Conservation (phyloP, 2,888 invertebrate genomes). For the Junonia oenone region DNA sequence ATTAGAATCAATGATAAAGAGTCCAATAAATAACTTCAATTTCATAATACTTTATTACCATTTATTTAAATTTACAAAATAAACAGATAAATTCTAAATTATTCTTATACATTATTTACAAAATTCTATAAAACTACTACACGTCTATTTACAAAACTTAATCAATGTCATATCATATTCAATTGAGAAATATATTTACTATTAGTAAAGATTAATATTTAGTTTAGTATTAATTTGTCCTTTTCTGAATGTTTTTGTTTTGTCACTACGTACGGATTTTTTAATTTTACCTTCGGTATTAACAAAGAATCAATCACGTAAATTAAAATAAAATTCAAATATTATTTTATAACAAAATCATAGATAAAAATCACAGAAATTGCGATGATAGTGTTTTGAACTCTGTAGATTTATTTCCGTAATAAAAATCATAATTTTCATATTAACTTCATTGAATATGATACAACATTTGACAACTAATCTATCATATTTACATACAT, state of each 20-base stretch:
- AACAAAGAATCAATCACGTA: no score
- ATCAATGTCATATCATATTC: neutral
- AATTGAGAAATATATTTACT: neutral
- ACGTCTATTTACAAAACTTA: neutral
- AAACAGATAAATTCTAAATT: slow-evolving; percentile 1
- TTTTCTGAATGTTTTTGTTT: no score
- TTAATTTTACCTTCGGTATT: no score
- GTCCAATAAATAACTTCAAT: neutral
- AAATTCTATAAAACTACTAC: neutral
- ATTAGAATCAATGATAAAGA: no score
- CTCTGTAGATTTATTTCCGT: no score
- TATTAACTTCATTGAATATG: neutral
- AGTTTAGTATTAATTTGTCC: no score
- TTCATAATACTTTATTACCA: slow-evolving; percentile 17
- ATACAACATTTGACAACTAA: neutral
- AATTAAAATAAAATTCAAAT: no score
- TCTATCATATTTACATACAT: neutral
- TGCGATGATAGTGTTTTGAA: no score
- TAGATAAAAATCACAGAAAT: no score
- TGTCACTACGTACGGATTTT: no score
- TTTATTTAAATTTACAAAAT: slow-evolving; percentile 22
- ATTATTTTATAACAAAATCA: no score
- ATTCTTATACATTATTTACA: neutral
- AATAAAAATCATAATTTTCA: neutral
- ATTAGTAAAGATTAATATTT: no score